Evolutionary conservation across 1,140 invertebrate species (phyloP).

Genomic region (Achroia grisella): DNA sequence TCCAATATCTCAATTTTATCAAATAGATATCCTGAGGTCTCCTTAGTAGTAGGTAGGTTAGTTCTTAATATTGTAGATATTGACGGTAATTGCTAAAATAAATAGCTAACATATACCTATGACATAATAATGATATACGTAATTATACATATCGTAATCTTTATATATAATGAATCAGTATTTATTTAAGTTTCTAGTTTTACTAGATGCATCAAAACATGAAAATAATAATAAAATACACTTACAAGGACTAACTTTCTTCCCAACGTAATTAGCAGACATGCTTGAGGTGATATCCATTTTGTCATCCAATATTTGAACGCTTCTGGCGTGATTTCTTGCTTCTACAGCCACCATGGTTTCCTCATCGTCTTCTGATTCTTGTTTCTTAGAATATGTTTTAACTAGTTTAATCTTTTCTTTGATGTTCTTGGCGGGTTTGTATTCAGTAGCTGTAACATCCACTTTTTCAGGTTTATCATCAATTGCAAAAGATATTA

Average conservation of each 20-base stretch:
- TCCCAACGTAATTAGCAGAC: slow-evolving; percentile 68
- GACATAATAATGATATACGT: no score
- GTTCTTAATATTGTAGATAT: no score
- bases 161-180: no score
- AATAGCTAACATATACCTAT: no score
- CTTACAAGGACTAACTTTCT: slow-evolving; percentile 56
- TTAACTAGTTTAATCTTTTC: slow-evolving; percentile 67
- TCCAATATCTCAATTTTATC: no score
- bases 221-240: neutral
- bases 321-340: slow-evolving; percentile 63
- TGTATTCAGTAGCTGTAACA: slow-evolving; percentile 44
- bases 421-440: slow-evolving; percentile 70
- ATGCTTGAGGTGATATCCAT: slow-evolving; percentile 62
- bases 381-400: slow-evolving; percentile 63
- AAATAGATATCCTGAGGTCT: no score
- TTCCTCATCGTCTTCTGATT: slow-evolving; percentile 69
- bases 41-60: no score
- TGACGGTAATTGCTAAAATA: no score
- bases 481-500: slow-evolving; percentile 66
- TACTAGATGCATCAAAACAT: no score
- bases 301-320: slow-evolving; percentile 47
- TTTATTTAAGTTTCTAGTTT: no score
- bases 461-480: slow-evolving; percentile 65
- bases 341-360: slow-evolving; percentile 77
- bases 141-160: no score